A percentile compares a stretch with the other conserved stretches of the same genome.
Evolutionary conservation across 2,797 vertebrate genomes (phyloP).

Genomic region (Crocodylus rhombifer): DNA sequence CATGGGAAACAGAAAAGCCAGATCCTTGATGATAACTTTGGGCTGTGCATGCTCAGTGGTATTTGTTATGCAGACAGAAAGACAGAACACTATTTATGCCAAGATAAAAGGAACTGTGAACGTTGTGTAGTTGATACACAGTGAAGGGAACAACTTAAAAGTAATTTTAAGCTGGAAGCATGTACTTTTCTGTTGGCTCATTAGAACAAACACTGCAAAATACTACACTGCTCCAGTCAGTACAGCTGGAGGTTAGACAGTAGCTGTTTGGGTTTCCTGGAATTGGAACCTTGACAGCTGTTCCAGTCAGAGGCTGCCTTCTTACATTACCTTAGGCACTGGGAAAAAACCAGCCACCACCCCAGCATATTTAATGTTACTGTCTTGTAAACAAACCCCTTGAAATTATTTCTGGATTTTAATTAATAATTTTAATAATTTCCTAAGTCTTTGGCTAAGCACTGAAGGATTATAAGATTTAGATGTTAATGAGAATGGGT

Average conservation of each 20-base stretch:
- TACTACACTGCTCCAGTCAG: constrained; percentile 52
- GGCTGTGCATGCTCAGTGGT: neutral
- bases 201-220: constrained; percentile 42
- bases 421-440: constrained; percentile 73
- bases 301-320: constrained; percentile 60
- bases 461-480: constrained; percentile 24
- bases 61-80: neutral
- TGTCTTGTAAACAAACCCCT: constrained; percentile 55
- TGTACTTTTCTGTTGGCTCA: constrained; percentile 53
- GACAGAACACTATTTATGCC: neutral
- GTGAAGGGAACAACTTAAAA: constrained; percentile 39
- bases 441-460: constrained; percentile 63
- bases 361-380: constrained; percentile 64
- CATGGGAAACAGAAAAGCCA: neutral
- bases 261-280: constrained; percentile 64
- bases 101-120: constrained; percentile 19
- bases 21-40: neutral
- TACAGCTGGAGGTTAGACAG: constrained; percentile 54
- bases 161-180: constrained; percentile 53
- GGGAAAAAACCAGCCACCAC: constrained; percentile 53
- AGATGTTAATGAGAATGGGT: constrained; percentile 56
- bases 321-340: constrained; percentile 62
- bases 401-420: constrained; percentile 66
- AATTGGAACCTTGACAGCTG: constrained; percentile 70
- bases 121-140: constrained; percentile 33